These are phyloP conservation scores for Drosophila neotestacea DNA, from an alignment of 2,888 invertebrate species.

Conservation along the genomic window DNA sequence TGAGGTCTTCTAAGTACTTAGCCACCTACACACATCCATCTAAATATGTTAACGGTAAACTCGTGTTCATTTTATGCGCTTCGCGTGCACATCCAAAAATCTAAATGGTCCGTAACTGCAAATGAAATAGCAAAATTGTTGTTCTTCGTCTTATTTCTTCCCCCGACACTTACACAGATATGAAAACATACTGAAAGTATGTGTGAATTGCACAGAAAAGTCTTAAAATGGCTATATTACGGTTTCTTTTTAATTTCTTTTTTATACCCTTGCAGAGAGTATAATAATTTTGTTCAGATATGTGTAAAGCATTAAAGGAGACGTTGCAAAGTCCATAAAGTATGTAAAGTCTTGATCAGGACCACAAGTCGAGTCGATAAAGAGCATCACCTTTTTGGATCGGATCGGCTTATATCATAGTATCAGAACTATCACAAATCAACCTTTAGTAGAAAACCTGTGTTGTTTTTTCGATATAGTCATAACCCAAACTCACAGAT, in stretches of 20 bases:
- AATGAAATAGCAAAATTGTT: constrained; percentile 71
- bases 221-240: constrained; percentile 58
- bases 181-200: constrained; percentile 15
- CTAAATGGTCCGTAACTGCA: constrained; percentile 82
- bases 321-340: too few species aligned
- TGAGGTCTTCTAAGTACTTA: constrained; percentile 18
- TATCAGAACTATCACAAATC: too few species aligned
- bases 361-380: too few species aligned
- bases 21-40: constrained; percentile 46
- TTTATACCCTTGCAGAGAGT: background rate
- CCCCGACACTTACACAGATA: constrained; percentile 4
- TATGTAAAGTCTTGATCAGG: too few species aligned
- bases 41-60: constrained; percentile 78
- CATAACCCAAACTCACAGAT: too few species aligned
- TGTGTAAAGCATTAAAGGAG: too few species aligned
- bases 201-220: constrained; percentile 66
- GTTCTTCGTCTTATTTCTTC: constrained; percentile 42
- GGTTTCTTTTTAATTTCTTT: constrained; percentile 19
- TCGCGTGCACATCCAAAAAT: constrained; percentile 77
- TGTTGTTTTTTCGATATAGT: too few species aligned
- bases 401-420: too few species aligned
- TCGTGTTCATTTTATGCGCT: constrained; percentile 80
- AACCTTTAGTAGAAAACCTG: too few species aligned
- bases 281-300: too few species aligned
- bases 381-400: too few species aligned